Evolutionary conservation across 1,140 invertebrate species (phyloP).

Genomic region (Drosophila ogumai): DNA sequence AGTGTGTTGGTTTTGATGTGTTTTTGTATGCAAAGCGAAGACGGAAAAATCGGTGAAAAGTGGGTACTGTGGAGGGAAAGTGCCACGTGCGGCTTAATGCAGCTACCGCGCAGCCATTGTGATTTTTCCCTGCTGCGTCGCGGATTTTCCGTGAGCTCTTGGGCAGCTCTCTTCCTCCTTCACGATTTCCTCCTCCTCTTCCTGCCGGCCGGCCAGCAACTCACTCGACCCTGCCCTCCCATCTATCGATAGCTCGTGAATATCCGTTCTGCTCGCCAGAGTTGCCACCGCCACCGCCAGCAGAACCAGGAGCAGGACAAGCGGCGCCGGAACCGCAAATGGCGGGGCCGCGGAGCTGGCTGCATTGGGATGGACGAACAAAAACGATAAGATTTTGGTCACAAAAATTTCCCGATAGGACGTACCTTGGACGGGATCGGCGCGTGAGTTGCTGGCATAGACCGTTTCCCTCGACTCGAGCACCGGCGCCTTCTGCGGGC

Average conservation of each 20-base stretch:
- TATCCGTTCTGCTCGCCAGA: conserved; percentile 47
- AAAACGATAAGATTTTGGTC: conserved; percentile 85
- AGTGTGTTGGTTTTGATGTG: conserved; percentile 40
- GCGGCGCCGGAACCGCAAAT: conserved; percentile 53
- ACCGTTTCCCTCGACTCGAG: conserved; percentile 87
- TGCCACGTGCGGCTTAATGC: conserved; percentile 53
- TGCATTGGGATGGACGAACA: conserved; percentile 83
- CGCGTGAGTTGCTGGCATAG: conserved; percentile 85
- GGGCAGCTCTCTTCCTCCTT: conserved; percentile 3
- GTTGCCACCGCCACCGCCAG: conserved; percentile 58
- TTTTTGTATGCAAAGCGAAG: conserved; percentile 67
- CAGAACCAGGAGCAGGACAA: conserved; percentile 59
- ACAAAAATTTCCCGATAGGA: conserved; percentile 85
- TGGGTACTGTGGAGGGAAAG: conserved; percentile 43
- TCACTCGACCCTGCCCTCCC: conserved; percentile 28
- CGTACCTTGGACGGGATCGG: conserved; percentile 87
- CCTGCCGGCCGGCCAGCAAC: conserved; percentile 35
- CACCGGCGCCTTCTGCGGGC: conserved; percentile 87
- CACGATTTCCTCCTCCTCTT: conserved; percentile 5
- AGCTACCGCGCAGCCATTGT: conserved; percentile 71
- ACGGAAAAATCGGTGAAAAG: conserved; percentile 76
- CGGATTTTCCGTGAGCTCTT: conserved; percentile 21
- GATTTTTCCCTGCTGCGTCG: conserved; percentile 33
- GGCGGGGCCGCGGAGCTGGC: conserved; percentile 80
- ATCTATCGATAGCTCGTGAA: conserved; percentile 22